These are phyloP conservation scores for Betta splendens DNA, from an alignment of 2,797 vertebrate species.

Conservation along the genomic window DNA sequence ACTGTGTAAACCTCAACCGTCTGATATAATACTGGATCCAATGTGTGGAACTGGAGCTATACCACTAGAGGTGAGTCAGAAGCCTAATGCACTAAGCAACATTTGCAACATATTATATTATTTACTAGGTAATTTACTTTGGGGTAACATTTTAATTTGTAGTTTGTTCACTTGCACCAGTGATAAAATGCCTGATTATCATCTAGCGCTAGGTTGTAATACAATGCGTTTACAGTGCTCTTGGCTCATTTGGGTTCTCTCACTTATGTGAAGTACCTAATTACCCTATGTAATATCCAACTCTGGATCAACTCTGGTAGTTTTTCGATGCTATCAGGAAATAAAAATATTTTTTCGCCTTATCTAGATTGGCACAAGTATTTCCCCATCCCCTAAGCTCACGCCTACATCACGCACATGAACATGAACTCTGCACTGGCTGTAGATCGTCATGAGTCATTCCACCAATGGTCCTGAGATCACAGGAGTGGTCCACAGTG, in stretches of 20 bases:
- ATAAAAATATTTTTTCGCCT: slow-evolving; percentile 3
- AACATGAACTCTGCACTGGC: not conserved
- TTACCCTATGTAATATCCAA: too few species aligned
- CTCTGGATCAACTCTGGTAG: not conserved
- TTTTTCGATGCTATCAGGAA: not conserved
- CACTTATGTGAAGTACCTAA: too few species aligned
- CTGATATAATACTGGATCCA: slow-evolving; percentile 94
- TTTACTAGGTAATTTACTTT: too few species aligned
- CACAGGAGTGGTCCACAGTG: not conserved
- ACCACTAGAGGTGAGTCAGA: slow-evolving; percentile 91
- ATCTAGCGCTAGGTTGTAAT: not conserved
- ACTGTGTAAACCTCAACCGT: slow-evolving; percentile 89
- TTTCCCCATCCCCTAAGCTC: not conserved
- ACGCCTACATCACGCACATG: not conserved
- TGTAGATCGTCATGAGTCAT: slow-evolving; percentile 63
- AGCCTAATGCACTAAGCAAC: not conserved
- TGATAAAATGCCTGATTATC: too few species aligned
- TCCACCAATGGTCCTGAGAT: slow-evolving; percentile 47
- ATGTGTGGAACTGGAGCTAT: slow-evolving; percentile 98
- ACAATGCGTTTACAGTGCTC: not conserved
- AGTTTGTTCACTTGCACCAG: slow-evolving; percentile 5
- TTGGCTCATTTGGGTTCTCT: not conserved
- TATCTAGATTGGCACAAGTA: not conserved
- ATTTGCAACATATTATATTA: too few species aligned
- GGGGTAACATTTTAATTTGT: not conserved